Conservation (phyloP, 2,113 vertebrate species). For the Apteryx owenii region DNA sequence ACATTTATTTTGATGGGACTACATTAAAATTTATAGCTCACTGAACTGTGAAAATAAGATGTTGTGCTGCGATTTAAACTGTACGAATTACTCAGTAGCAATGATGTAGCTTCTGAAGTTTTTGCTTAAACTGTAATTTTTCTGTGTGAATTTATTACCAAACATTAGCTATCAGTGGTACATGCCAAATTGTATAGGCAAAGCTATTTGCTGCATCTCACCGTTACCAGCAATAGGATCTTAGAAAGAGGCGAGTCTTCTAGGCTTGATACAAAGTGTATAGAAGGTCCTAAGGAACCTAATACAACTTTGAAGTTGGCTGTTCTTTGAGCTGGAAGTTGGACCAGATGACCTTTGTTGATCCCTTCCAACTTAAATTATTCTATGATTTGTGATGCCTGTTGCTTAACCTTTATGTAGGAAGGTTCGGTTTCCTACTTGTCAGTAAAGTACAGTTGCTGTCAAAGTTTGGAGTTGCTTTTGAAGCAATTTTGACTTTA, state of each 20-base stretch:
- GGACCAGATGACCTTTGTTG: neutral
- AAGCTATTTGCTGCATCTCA: neutral
- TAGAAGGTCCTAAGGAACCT: neutral
- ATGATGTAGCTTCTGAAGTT: neutral
- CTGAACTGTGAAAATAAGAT: neutral
- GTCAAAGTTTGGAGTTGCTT: neutral
- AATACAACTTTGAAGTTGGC: neutral
- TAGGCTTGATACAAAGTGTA: neutral
- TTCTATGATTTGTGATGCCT: neutral
- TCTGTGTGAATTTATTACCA: neutral
- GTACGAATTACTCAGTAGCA: neutral
- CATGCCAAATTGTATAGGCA: neutral
- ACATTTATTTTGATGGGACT: neutral
- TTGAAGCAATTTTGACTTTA: neutral
- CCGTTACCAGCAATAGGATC: neutral
- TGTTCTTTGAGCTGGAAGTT: neutral
- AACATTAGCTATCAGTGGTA: neutral
- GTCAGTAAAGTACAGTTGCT: neutral
- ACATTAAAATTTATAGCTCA: neutral
- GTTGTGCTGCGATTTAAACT: neutral
- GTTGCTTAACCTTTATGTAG: neutral
- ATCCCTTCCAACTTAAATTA: neutral
- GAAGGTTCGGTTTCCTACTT: neutral
- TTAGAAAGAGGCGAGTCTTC: neutral
- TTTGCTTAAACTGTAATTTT: neutral